phyloP scores from a whole-genome alignment of 2,888 invertebrate species.

The Synanthedon tipuliformis region DNA sequence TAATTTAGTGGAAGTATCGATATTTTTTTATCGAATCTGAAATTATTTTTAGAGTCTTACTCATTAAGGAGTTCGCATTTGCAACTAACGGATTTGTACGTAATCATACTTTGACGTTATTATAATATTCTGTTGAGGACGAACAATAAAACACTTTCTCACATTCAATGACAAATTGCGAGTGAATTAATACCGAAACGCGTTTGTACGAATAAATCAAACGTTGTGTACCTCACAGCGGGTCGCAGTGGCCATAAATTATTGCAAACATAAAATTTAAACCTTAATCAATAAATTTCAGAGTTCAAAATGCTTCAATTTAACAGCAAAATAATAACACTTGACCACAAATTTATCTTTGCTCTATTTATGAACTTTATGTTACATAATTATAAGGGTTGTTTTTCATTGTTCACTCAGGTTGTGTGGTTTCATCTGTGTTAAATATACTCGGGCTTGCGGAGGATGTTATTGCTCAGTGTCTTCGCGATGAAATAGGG shows the following conservation, averaged over 20 bases:
- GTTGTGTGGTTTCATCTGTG: constrained; percentile 16
- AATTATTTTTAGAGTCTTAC: too few species aligned
- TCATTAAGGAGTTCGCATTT: too few species aligned
- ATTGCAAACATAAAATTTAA: constrained; percentile 1
- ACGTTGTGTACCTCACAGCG: constrained; percentile 40
- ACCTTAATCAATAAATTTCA: constrained; percentile 8
- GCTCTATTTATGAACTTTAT: constrained; percentile 4
- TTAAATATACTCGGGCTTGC: constrained; percentile 39
- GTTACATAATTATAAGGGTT: constrained; percentile 4
- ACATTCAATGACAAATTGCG: constrained; percentile 58
- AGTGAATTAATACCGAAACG: constrained; percentile 51
- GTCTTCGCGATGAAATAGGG: constrained; percentile 44
- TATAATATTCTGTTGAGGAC: constrained; percentile 38
- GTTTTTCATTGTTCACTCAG: constrained; percentile 5
- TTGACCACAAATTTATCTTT: constrained; percentile 11
- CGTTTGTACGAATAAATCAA: constrained; percentile 52
- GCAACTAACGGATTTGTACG: too few species aligned
- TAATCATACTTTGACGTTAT: neutral
- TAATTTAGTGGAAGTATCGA: too few species aligned
- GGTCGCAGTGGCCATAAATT: constrained; percentile 19
- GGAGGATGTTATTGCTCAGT: constrained; percentile 58
- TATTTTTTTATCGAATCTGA: too few species aligned
- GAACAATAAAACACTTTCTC: constrained; percentile 60
- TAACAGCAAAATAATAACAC: constrained; percentile 9
- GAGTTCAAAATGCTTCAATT: constrained; percentile 9